These are phyloP conservation scores for Tetragnatha montana DNA, from an alignment of 2,888 invertebrate genomes.

Conservation along the genomic window DNA sequence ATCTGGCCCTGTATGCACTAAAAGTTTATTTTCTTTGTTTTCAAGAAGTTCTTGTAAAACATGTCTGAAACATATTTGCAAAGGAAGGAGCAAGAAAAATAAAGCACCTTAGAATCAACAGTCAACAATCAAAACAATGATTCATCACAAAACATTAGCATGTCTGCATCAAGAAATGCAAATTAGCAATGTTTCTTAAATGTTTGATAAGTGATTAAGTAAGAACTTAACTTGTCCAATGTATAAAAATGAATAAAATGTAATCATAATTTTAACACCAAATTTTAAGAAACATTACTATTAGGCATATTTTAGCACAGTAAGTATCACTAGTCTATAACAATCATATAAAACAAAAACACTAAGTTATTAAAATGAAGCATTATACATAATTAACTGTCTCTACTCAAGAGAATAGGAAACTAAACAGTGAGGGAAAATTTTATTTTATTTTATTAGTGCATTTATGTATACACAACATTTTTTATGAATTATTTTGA, in stretches of 20 bases:
- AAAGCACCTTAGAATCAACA: neutral
- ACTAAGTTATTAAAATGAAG: neutral
- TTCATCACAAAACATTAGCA: neutral
- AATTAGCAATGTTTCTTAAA: neutral
- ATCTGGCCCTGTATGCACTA: neutral
- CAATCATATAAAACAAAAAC: neutral
- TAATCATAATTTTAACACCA: neutral
- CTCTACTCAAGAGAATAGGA: neutral
- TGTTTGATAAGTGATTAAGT: neutral
- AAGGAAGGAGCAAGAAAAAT: neutral
- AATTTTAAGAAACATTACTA: neutral
- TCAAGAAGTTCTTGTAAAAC: neutral
- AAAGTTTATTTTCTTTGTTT: neutral
- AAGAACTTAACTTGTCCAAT: neutral
- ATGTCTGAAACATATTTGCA: neutral
- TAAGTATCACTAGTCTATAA: neutral
- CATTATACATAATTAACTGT: neutral
- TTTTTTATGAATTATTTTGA: no score
- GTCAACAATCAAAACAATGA: neutral
- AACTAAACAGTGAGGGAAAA: neutral
- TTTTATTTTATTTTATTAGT: no score
- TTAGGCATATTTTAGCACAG: neutral
- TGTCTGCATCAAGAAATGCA: neutral
- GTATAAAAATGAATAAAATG: neutral
- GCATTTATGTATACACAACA: no score